Base-by-base conservation (phyloP, 2,888 invertebrate species). In the Eumacrocentrus americanus region DNA sequence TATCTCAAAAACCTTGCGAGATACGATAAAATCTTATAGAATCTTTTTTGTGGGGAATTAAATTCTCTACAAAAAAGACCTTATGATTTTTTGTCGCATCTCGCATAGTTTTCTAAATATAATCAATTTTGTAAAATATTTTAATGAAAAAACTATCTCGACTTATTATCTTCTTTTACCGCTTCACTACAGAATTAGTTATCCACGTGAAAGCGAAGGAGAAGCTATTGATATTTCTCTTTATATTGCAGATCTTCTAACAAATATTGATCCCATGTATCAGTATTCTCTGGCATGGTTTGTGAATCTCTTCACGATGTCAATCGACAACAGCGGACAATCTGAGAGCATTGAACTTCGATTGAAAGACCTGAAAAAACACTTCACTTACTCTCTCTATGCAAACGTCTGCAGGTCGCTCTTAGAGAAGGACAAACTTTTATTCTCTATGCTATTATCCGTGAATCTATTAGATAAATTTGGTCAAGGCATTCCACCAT, bases 241-340 rank as follows among this genome's bases (percentile, higher is more conserved):
- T 40, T 40, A 2, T 40, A 14, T 82, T 82, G 53, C 75, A 91
- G 92, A 89, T 60, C 92, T 94, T 60, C 82, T 98, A 73, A 91
- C 94, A 4, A 90, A 92, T 73, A 94, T 98, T 67, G 96, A 98
- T 82, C 95, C 96, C 1, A 97, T 97, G 97, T 98, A 98, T 81
- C 96, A 97, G 79, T 98, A 96, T 80, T 96, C 96, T 0, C 83
- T 98, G 70, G 87, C 87, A 1, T 98, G 97, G 97, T 97, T 95
- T 80, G 92, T 97, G 73, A 91, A 91, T 68, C 84, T 97, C 23
- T 98, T 92, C 80, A 89, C 90, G 70, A 84, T 88, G 47, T 88
- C 94, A 16, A 96, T 97, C 61, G 94, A 95, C 68, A 91, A 91
- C 70, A 92, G 93, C 0, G 91, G 92, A 72, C 89, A 89, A 70